phyloP scores from a whole-genome alignment of 2,113 vertebrate genomes.

The Mustelus asterias region DNA sequence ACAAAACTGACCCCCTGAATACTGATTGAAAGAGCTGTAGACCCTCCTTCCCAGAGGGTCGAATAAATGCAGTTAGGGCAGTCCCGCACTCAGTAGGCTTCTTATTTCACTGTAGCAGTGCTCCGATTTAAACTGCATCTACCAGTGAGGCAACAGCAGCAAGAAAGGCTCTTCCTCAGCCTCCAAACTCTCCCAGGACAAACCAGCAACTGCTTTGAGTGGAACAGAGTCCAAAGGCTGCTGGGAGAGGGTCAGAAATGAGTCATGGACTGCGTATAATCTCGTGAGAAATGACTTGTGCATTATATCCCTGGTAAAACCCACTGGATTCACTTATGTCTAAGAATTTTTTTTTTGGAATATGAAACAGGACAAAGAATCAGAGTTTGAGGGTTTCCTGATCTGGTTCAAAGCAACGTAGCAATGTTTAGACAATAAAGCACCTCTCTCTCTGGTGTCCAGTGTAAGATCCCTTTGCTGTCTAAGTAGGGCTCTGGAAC shows the following conservation, averaged over 20 bases:
- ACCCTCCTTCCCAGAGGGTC: background rate
- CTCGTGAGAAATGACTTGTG: background rate
- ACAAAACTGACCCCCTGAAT: background rate
- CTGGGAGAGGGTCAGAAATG: background rate
- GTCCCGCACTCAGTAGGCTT: background rate
- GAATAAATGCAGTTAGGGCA: background rate
- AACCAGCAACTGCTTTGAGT: background rate
- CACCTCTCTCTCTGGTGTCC: background rate
- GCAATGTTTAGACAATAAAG: background rate
- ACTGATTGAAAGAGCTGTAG: background rate
- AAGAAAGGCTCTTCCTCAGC: background rate
- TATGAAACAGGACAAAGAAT: background rate
- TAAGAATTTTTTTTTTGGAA: background rate
- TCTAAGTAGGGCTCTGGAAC: background rate
- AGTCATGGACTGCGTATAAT: background rate
- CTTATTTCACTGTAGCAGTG: background rate
- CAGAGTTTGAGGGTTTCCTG: background rate
- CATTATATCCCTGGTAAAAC: background rate
- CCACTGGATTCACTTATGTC: background rate
- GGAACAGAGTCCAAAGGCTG: background rate
- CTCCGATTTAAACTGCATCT: background rate
- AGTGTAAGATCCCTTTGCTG: background rate
- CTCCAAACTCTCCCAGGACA: background rate
- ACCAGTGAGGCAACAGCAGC: background rate
- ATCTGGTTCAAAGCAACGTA: background rate